These are phyloP conservation scores for Heteractis magnifica DNA, from an alignment of 92 coral and sea anemone species.

Conservation along the genomic window DNA sequence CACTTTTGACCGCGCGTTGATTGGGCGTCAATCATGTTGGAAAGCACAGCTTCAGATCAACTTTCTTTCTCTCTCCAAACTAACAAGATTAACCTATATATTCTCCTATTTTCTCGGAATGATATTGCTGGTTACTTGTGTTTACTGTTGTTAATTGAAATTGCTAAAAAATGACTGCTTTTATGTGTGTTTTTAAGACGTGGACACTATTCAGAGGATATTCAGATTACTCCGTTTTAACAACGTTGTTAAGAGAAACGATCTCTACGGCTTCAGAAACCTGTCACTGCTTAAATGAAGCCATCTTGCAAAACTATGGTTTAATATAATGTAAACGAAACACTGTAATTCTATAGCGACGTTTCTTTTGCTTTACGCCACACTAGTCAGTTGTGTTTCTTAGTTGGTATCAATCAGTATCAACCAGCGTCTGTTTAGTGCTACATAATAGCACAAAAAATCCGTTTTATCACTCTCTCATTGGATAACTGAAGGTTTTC, in stretches of 20 bases:
- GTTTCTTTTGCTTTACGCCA: neutral
- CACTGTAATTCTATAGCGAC: neutral
- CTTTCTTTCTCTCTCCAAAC: constrained; percentile 4
- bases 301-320: constrained; percentile 12
- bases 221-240: neutral
- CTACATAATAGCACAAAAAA: neutral
- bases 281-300: constrained; percentile 10
- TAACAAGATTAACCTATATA: neutral
- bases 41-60: constrained; percentile 15
- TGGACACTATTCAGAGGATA: too few relatives aligned
- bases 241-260: constrained; percentile 12
- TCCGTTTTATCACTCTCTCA: neutral
- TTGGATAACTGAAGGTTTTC: neutral
- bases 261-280: neutral
- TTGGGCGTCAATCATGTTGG: constrained; percentile 10
- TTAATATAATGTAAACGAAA: constrained; percentile 6
- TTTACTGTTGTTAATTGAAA: neutral
- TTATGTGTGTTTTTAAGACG: too few relatives aligned
- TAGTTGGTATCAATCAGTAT: neutral
- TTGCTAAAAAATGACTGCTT: neutral
- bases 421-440: neutral
- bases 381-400: neutral
- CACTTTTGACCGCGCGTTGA: constrained; percentile 24
- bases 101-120: neutral
- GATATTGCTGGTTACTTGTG: neutral